Evolutionary conservation across 2,797 vertebrate species (phyloP).

Genomic region (Argentina silus): DNA sequence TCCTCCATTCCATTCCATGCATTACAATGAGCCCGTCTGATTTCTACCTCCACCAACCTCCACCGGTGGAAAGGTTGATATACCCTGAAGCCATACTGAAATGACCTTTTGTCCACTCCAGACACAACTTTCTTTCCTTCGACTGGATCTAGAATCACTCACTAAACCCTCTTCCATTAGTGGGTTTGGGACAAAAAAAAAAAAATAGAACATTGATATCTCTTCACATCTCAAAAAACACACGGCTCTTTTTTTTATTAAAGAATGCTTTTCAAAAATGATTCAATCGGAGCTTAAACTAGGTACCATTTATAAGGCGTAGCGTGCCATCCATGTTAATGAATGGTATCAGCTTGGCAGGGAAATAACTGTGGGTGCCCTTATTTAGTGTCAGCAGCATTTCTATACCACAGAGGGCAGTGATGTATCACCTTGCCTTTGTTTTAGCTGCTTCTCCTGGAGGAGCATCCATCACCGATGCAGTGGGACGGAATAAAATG

Average conservation of each 20-base stretch:
- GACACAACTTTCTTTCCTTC: neutral
- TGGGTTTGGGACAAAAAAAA: neutral
- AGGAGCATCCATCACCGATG: conserved; percentile 62
- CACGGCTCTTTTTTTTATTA: neutral
- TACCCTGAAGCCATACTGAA: neutral
- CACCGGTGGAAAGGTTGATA: neutral
- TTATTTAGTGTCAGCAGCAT: conserved; percentile 56
- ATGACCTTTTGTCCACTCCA: neutral
- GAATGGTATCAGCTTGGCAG: conserved; percentile 35
- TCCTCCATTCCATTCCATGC: too few relatives aligned
- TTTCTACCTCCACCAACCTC: too few relatives aligned
- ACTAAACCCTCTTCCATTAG: neutral
- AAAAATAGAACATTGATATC: neutral
- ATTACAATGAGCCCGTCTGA: too few relatives aligned
- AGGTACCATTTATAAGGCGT: conserved; percentile 18
- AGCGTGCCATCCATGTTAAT: conserved; percentile 42
- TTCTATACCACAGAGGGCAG: conserved; percentile 40
- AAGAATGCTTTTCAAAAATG: neutral
- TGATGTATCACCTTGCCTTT: conserved; percentile 62
- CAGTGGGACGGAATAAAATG: conserved; percentile 45
- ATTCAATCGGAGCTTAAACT: conserved; percentile 13
- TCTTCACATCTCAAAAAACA: conserved; percentile 1
- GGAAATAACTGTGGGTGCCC: conserved; percentile 40
- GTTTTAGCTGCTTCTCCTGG: conserved; percentile 32
- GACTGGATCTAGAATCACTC: neutral